Evolutionary conservation across 1,140 invertebrate genomes (phyloP).

Genomic region (Drosophila dunni): DNA sequence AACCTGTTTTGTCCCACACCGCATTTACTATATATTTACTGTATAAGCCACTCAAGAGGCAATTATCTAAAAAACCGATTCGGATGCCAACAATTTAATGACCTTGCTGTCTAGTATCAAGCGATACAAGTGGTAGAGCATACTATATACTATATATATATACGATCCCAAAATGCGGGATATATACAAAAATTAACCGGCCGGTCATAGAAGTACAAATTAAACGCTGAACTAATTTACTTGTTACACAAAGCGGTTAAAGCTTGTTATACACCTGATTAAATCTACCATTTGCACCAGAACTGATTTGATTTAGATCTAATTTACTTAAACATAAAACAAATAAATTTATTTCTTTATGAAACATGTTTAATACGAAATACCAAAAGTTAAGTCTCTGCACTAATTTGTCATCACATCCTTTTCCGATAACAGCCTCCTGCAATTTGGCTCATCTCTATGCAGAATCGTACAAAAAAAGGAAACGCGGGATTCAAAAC

Average conservation of each 20-base stretch:
- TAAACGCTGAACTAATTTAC: background rate
- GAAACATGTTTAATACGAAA: too few relatives aligned
- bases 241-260: too few relatives aligned
- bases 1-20: constrained; percentile 30
- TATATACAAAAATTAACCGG: constrained; percentile 12
- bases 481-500: background rate
- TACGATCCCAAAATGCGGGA: background rate
- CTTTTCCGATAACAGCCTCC: background rate
- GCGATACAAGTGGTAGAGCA: constrained; percentile 11
- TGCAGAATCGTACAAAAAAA: background rate
- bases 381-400: background rate
- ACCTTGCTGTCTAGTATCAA: constrained; percentile 29
- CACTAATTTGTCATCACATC: background rate
- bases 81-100: constrained; percentile 37
- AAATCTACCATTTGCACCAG: too few relatives aligned
- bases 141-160: background rate
- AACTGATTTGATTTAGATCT: too few relatives aligned
- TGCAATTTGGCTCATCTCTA: constrained; percentile 13
- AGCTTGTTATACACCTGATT: too few relatives aligned
- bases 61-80: constrained; percentile 34
- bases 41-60: constrained; percentile 1
- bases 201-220: constrained; percentile 1
- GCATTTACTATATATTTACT: background rate
- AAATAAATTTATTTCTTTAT: too few relatives aligned
- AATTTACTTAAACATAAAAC: too few relatives aligned